Evolutionary conservation across 2,888 invertebrate genomes (phyloP).

Genomic region (Carabus problematicus): DNA sequence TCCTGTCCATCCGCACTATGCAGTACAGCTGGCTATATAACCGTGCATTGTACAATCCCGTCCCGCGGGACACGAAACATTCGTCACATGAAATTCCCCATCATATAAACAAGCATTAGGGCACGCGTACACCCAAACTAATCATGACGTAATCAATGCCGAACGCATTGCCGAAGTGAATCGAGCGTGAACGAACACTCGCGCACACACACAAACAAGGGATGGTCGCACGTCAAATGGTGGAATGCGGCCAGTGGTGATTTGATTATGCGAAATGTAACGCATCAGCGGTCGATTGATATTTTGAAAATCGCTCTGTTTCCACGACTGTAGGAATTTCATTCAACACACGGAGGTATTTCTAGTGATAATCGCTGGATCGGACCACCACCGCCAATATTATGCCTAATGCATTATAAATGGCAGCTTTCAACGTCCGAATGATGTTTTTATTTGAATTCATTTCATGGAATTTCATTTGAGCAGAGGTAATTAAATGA

Average conservation of each 20-base stretch:
- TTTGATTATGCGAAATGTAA: conserved; percentile 13
- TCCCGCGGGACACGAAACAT: neutral
- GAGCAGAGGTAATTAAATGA: too few relatives aligned
- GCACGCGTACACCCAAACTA: neutral
- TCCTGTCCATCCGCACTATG: neutral
- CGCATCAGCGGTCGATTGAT: conserved; percentile 4
- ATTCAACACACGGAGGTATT: conserved; percentile 5
- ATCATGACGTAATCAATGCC: conserved; percentile 3
- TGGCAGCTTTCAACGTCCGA: neutral
- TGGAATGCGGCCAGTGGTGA: neutral
- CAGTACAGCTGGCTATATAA: neutral
- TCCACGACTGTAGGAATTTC: neutral
- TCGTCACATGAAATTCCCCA: neutral
- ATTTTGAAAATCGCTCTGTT: conserved; percentile 8
- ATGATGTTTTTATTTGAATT: conserved; percentile 13
- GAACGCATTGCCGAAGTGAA: too few relatives aligned
- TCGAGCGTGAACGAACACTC: neutral
- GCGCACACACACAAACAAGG: neutral
- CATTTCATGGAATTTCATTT: too few relatives aligned
- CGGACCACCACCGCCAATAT: too few relatives aligned
- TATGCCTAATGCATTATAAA: too few relatives aligned
- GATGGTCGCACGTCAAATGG: conserved; percentile 4
- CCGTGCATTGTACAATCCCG: neutral
- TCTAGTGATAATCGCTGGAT: neutral
- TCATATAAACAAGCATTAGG: neutral